These are phyloP conservation scores for Malurus leucopterus DNA, from an alignment of 2,797 vertebrate species.

Conservation along the genomic window DNA sequence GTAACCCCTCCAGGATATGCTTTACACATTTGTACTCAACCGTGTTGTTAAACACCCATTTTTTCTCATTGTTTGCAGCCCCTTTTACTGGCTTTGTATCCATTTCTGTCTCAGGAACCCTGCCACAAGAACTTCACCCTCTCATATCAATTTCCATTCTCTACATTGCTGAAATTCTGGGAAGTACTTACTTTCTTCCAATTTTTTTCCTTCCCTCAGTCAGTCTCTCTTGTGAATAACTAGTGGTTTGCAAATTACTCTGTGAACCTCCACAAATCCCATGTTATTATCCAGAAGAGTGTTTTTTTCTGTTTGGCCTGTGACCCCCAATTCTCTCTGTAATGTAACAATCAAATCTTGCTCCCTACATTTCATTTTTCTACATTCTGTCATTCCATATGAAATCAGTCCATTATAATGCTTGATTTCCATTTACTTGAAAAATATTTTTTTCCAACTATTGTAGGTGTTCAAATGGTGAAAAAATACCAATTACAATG, in stretches of 20 bases:
- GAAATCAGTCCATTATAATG: background rate
- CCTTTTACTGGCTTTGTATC: background rate
- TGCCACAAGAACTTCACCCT: background rate
- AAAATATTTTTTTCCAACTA: background rate
- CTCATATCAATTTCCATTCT: background rate
- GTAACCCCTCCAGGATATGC: background rate
- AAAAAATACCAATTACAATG: background rate
- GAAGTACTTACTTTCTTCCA: background rate
- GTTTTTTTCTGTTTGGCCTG: background rate
- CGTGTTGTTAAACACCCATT: background rate
- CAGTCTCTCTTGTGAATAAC: background rate
- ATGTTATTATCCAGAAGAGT: background rate
- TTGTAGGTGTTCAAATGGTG: background rate
- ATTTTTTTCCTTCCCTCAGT: background rate
- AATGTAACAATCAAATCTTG: background rate
- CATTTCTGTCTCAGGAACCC: background rate
- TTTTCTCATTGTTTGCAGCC: background rate
- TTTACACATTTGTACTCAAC: background rate
- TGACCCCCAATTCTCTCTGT: background rate
- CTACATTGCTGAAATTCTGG: background rate
- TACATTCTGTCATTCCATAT: background rate
- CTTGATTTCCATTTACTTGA: background rate
- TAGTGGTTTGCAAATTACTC: background rate
- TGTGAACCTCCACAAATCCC: background rate
- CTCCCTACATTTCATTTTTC: background rate